These are phyloP conservation scores for Amia ocellicauda DNA, from an alignment of 2,113 vertebrate species.

Conservation along the genomic window DNA sequence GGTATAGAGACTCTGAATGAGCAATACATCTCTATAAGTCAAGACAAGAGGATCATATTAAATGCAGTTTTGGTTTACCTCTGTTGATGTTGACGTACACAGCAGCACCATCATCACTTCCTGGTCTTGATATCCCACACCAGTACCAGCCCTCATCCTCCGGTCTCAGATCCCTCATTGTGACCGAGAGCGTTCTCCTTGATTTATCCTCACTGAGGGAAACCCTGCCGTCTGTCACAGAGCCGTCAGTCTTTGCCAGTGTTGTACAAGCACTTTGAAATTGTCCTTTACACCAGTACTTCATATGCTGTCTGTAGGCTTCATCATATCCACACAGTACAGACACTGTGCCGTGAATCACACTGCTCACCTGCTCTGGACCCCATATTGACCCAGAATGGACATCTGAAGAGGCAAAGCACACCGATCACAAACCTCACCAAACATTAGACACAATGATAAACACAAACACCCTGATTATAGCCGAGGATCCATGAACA, in stretches of 20 bases:
- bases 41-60: too few species aligned
- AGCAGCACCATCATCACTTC: background rate
- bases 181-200: background rate
- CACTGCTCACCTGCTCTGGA: background rate
- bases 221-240: background rate
- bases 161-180: slow-evolving; percentile 4
- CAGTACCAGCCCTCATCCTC: slow-evolving; percentile 5
- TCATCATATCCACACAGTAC: slow-evolving; percentile 3
- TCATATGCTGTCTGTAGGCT: background rate
- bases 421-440: too few species aligned
- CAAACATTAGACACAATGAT: too few species aligned
- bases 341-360: background rate
- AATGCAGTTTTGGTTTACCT: slow-evolving; percentile 16
- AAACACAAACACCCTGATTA: too few species aligned
- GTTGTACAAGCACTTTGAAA: background rate
- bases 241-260: background rate
- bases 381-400: background rate
- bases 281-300: slow-evolving; percentile 17
- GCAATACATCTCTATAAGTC: too few species aligned
- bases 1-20: too few species aligned
- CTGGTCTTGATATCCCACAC: background rate
- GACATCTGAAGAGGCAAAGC: background rate
- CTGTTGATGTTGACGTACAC: slow-evolving; percentile 4
- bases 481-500: too few species aligned
- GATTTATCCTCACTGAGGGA: background rate